Conservation (phyloP, 2,888 invertebrate species). For the Amphiduros pacificus region DNA sequence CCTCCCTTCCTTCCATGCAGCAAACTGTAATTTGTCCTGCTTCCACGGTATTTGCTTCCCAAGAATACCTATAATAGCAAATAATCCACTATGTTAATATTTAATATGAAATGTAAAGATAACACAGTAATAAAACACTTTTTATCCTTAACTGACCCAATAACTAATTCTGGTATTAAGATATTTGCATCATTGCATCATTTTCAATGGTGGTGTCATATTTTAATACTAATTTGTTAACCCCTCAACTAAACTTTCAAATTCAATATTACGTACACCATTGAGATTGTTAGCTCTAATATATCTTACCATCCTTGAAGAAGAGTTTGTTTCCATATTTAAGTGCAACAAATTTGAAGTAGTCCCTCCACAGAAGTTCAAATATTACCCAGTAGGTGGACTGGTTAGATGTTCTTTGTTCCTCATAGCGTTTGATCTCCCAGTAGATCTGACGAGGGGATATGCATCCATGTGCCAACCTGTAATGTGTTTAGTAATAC, state of each 20-base stretch:
- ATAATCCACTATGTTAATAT: too few relatives aligned
- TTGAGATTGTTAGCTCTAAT: neutral
- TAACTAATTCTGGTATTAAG: too few relatives aligned
- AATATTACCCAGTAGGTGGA: constrained; percentile 55
- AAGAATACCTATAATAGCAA: constrained; percentile 35
- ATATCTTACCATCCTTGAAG: constrained; percentile 28
- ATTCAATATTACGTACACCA: neutral
- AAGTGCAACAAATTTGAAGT: constrained; percentile 47
- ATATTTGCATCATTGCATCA: too few relatives aligned
- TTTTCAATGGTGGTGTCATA: too few relatives aligned
- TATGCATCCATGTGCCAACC: constrained; percentile 48
- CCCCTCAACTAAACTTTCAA: too few relatives aligned
- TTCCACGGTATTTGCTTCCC: constrained; percentile 44
- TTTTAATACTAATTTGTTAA: too few relatives aligned
- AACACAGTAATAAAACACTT: too few relatives aligned
- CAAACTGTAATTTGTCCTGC: constrained; percentile 38
- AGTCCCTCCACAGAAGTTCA: constrained; percentile 51
- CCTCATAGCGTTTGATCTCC: constrained; percentile 47
- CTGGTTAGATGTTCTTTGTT: constrained; percentile 40
- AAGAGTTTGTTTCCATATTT: constrained; percentile 49
- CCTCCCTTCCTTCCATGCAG: constrained; percentile 53
- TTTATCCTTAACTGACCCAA: too few relatives aligned
- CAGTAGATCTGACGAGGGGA: constrained; percentile 46
- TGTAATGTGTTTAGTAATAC: too few relatives aligned
- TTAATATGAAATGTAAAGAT: too few relatives aligned